Base-by-base conservation (phyloP, 2,888 invertebrate species). In the Sphinx pinastri region DNA sequence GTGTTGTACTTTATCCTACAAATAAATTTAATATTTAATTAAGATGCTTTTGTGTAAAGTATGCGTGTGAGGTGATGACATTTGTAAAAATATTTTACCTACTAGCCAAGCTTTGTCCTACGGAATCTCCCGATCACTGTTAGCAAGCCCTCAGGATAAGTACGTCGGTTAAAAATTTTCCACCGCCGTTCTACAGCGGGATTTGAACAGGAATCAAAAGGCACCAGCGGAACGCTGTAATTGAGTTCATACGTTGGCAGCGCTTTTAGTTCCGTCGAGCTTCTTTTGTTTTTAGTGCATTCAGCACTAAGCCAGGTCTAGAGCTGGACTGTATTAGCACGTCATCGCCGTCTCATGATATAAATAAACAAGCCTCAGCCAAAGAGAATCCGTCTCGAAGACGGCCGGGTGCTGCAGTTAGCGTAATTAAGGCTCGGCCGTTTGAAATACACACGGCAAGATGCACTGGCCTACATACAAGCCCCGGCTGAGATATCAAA, bases 401-500 rank as follows among this genome's bases (percentile, higher is more conserved):
- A 63, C 63, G 49, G 47, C 63, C 8, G 16, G 16, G 63, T 63
- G 10, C 4, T 25, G n/a, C 63, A 63, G 63, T 63, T 63, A 63
- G 49, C 85, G 88, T 91, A 89, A 91, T 92, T 91, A 91, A 86
- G 84, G 82, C 84, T 79, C 80, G 79, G 79, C 75, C 77, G 77
- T 82, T 84, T 80, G 82, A 83, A 84, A 83, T 80, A 79, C 79
- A 82, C 83, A 83, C 83, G 84, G 84, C 84, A 84, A 83, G 84
- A 84, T 82, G 85, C 85, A 88, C 84, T 86, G 86, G 85, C 80
- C 85, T 86, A 86, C 85, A 87, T 86, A 84, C 82, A 74, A 67
- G 19, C 55, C 55, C 16, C 55, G 75, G 81, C 82, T 87, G 81
- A 85, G 88, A 84, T 92, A 91, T 92, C 93, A 93, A 93, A 93